Conservation (phyloP, 2,113 vertebrate genomes). For the Erpornis zantholeuca region DNA sequence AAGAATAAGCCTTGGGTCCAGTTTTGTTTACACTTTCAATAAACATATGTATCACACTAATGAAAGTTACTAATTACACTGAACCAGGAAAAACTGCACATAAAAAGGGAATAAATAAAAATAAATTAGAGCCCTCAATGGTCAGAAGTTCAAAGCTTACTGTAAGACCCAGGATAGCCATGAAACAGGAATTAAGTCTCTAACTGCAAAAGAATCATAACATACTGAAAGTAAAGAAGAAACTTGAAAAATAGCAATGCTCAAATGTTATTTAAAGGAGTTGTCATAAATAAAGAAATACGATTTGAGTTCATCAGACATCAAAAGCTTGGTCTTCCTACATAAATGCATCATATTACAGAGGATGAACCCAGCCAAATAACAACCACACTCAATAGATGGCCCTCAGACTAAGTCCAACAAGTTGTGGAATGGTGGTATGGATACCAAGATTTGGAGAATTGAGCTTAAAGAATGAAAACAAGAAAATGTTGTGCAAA, state of each 20-base stretch:
- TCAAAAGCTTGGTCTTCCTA: background rate
- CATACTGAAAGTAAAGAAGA: background rate
- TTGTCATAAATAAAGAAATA: background rate
- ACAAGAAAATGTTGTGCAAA: background rate
- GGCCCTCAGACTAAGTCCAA: background rate
- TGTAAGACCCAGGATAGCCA: background rate
- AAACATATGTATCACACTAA: background rate
- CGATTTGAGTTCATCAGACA: background rate
- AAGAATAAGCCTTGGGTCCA: conserved; percentile 6
- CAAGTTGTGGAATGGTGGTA: background rate
- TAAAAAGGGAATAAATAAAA: background rate
- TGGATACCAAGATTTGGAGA: background rate
- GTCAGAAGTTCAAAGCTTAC: background rate
- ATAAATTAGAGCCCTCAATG: background rate
- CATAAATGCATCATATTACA: background rate
- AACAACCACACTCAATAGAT: background rate
- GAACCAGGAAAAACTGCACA: background rate
- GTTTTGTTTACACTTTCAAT: background rate
- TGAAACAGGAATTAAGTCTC: background rate
- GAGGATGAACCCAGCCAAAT: background rate
- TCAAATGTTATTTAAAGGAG: background rate
- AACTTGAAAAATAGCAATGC: background rate
- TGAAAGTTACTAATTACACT: background rate
- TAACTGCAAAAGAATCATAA: background rate
- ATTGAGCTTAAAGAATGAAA: background rate